Percentiles rank a stretch among this genome's conserved stretches.
Conservation (phyloP, 2,888 invertebrate species). For the Galerucella calmariensis region DNA sequence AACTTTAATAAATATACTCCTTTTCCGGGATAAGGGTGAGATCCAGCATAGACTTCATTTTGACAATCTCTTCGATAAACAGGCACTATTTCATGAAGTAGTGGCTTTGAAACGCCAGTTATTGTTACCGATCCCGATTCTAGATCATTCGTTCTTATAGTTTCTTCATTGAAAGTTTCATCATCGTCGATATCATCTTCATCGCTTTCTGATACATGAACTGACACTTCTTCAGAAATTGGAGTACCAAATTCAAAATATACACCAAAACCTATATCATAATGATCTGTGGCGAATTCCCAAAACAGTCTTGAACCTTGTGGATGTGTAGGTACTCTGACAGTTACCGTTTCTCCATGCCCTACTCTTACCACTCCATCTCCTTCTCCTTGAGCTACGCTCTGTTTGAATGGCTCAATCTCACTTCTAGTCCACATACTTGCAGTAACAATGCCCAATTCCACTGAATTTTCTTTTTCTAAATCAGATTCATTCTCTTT, state of each 20-base stretch:
- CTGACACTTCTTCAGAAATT: constrained; percentile 85
- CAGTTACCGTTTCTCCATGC: constrained; percentile 97
- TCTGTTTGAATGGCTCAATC: constrained; percentile 89
- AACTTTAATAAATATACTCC: constrained; percentile 98
- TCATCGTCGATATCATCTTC: constrained; percentile 83
- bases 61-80: constrained; percentile 97
- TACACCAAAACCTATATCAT: constrained; percentile 97
- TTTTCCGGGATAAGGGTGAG: constrained; percentile 95
- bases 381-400: constrained; percentile 73
- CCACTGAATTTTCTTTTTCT: constrained; percentile 46
- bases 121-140: constrained; percentile 67
- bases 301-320: constrained; percentile 95
- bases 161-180: constrained; percentile 69
- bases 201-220: constrained; percentile 95
- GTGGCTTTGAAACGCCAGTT: constrained; percentile 65
- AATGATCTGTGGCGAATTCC: constrained; percentile 99
- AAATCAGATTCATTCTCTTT: constrained; percentile 20
- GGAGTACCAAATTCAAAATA: constrained; percentile 98
- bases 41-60: constrained; percentile 97
- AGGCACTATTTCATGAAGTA: constrained; percentile 88
- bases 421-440: constrained; percentile 97
- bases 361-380: constrained; percentile 93
- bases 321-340: constrained; percentile 95
- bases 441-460: constrained; percentile 71
- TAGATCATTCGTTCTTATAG: constrained; percentile 67